Evolutionary conservation across 2,888 invertebrate species (phyloP), one percentile per base, ranked within the genome.

Genomic region (Epicampocera succincta): DNA sequence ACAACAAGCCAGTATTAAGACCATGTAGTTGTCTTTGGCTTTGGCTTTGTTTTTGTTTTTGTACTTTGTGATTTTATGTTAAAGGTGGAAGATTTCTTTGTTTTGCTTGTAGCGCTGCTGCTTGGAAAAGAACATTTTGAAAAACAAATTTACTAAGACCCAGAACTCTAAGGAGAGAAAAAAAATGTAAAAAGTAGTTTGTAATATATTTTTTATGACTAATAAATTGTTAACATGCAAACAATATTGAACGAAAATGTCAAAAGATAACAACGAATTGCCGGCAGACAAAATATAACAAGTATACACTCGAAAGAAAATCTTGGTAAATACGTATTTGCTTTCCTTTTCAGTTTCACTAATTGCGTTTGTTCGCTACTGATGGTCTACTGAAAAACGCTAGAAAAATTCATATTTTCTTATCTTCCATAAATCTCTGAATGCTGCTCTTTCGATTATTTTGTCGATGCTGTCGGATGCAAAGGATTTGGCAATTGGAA

Each of bases 141-240:
- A n/a, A n/a, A n/a, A n/a, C n/a, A 52, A 52, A 54, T 38, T 54
- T 11, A 65, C 42, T 50, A 19, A 60, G 48, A 42, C 17, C n/a
- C 15, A 65, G 17, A 60, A 40, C 63, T 77, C 29, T 50, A 33
- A 21, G 25, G 11, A 58, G 63, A 61, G 44, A 33, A 46, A 42
- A 25, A 29, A 2, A 6, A 8, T 46, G 15, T 54, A 9, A 44
- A 42, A 50, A 63, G 33, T 13, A 19, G 38, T 42, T 44, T 21
- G 11, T 50, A 48, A n/a, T n/a, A n/a, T n/a, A n/a, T 21, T 58
- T 54, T 74, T 87, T 87, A 88, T 88, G 88, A 88, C 87, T 88
- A 88, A 88, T 88, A 87, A 87, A 88, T 88, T 87, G 87, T 87
- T 88, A 87, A 87, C 87, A 88, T 87, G 87, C 88, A 88, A 87